phyloP scores from a whole-genome alignment of 2,888 invertebrate species.

The Polylopha cassiicola region DNA sequence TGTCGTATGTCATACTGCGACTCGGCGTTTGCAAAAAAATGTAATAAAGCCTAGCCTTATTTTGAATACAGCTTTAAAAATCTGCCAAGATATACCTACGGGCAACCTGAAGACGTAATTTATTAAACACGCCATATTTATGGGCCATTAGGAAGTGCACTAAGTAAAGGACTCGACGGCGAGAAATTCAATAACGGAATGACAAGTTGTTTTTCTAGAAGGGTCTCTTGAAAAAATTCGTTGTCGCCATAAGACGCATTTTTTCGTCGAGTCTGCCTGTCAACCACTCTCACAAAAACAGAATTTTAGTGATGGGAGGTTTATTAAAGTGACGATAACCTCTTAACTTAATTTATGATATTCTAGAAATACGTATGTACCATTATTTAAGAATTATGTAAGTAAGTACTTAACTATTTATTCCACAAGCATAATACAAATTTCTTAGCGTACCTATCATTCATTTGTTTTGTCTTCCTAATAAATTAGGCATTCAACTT shows the following conservation, averaged over 20 bases:
- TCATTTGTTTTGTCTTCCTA: too few species aligned
- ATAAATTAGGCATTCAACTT: too few species aligned
- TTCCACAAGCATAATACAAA: too few species aligned
- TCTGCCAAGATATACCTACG: slow-evolving; percentile 31
- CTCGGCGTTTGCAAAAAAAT: too few species aligned
- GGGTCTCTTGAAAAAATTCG: slow-evolving; percentile 51
- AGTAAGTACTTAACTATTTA: too few species aligned
- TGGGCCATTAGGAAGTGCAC: slow-evolving; percentile 50
- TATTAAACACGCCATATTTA: slow-evolving; percentile 54
- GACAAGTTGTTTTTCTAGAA: slow-evolving; percentile 51
- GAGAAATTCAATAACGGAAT: slow-evolving; percentile 64
- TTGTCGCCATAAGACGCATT: slow-evolving; percentile 55
- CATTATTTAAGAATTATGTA: too few species aligned
- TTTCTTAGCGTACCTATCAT: too few species aligned
- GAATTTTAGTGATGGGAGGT: slow-evolving; percentile 40
- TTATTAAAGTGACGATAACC: too few species aligned
- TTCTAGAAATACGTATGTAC: too few species aligned
- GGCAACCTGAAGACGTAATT: slow-evolving; percentile 50
- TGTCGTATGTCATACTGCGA: too few species aligned
- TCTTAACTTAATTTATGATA: too few species aligned
- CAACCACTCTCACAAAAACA: slow-evolving; percentile 61
- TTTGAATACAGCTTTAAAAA: slow-evolving; percentile 6
- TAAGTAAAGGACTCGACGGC: slow-evolving; percentile 37
- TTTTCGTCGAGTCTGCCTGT: slow-evolving; percentile 64
- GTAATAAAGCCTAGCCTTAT: too few species aligned